Conservation (phyloP, 2,113 vertebrate genomes). For the Dromiciops gliroides region DNA sequence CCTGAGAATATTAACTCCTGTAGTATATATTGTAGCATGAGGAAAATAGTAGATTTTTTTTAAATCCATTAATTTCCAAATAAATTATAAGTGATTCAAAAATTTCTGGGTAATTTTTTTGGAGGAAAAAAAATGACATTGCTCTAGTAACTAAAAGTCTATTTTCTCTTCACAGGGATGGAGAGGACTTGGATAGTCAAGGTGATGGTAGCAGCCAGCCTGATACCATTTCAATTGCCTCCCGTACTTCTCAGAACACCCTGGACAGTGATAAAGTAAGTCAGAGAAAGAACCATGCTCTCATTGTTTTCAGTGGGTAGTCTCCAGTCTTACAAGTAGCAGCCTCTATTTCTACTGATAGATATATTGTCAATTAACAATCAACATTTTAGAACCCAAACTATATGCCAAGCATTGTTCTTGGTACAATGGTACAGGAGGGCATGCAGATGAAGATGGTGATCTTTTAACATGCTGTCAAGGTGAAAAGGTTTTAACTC, state of each 20-base stretch:
- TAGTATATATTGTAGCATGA: neutral
- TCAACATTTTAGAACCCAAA: neutral
- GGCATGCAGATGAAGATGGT: neutral
- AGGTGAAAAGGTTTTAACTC: neutral
- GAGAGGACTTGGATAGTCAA: conserved; percentile 98
- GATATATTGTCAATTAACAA: neutral
- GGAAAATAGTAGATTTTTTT: neutral
- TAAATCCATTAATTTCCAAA: neutral
- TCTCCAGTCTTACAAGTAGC: neutral
- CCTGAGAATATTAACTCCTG: neutral
- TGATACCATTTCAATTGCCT: conserved; percentile 98
- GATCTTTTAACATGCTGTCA: neutral
- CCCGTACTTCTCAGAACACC: conserved; percentile 98
- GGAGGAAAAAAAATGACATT: fast-evolving
- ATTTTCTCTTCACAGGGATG: conserved; percentile 87
- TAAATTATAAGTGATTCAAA: neutral
- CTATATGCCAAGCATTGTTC: neutral
- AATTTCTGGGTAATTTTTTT: neutral
- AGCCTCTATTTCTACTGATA: no score
- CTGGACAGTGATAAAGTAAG: conserved; percentile 98
- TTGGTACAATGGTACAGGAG: neutral
- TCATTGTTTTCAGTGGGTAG: neutral
- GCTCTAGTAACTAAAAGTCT: neutral
- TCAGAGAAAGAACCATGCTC: fast-evolving
- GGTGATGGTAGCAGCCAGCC: conserved; percentile 99